Evolutionary conservation across 2,888 invertebrate species (phyloP).

Genomic region (Nasonovia ribisnigri): DNA sequence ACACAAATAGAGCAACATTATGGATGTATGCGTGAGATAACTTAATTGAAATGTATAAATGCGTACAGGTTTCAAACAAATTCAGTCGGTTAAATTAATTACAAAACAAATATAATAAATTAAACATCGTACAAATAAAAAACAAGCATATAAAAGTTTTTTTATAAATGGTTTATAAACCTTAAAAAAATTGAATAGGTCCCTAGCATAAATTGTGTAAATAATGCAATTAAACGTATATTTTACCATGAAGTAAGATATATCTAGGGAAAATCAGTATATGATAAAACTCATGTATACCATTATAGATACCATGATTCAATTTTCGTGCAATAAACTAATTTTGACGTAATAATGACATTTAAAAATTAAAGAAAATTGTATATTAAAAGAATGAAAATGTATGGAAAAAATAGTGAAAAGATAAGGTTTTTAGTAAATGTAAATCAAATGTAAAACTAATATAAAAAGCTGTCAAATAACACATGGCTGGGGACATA

Average conservation of each 20-base stretch:
- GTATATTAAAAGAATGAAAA: background rate
- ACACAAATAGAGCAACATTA: background rate
- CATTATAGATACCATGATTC: background rate
- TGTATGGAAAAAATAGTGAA: background rate
- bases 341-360: background rate
- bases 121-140: background rate
- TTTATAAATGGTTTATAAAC: background rate
- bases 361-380: background rate
- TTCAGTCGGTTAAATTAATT: background rate
- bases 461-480: background rate
- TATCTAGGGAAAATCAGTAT: background rate
- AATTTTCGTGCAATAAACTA: background rate
- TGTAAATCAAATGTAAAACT: background rate
- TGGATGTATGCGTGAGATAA: background rate
- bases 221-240: background rate
- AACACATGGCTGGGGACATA: background rate
- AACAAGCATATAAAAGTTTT: background rate
- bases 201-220: background rate
- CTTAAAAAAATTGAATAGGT: background rate
- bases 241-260: background rate
- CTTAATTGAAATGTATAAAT: background rate
- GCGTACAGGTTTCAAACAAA: background rate
- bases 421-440: background rate
- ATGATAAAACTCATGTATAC: background rate
- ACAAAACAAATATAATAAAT: background rate